A percentile compares a stretch with the other conserved stretches of the same genome.
These are phyloP conservation scores for Bursaphelenchus okinawaensis DNA, from an alignment of 2,888 invertebrate genomes.

Conservation along the genomic window DNA sequence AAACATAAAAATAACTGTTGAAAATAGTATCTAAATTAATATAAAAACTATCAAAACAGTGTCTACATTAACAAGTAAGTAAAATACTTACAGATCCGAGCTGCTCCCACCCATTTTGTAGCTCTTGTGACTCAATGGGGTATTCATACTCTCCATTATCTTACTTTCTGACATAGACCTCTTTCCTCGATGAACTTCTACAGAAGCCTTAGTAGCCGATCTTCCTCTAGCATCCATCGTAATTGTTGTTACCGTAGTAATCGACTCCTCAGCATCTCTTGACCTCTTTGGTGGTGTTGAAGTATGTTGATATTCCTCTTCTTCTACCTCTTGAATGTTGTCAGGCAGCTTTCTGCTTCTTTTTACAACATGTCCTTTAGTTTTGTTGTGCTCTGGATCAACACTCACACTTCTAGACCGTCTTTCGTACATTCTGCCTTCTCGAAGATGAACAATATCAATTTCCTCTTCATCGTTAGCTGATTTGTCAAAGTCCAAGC, in stretches of 20 bases:
- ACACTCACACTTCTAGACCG: not conserved
- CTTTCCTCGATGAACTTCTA: constrained; percentile 11
- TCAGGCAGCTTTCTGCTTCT: not conserved
- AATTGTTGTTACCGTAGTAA: not conserved
- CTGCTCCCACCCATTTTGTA: not conserved
- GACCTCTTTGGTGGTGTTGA: not conserved
- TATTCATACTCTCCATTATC: not conserved
- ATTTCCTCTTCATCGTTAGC: not conserved
- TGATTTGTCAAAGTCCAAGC: not conserved
- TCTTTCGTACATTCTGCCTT: not conserved
- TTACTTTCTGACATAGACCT: constrained; percentile 22
- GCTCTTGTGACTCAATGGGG: not conserved
- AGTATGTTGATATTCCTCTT: not conserved
- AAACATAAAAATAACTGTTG: too few relatives aligned
- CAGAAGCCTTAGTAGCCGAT: not conserved
- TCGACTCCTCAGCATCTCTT: not conserved
- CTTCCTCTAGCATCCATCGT: not conserved
- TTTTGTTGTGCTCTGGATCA: not conserved
- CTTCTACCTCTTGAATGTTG: not conserved
- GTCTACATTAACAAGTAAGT: not conserved
- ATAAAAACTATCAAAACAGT: too few relatives aligned
- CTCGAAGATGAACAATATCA: not conserved
- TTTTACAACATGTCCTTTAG: not conserved
- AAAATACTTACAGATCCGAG: not conserved
- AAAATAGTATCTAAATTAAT: too few relatives aligned